Evolutionary conservation across 2,888 invertebrate species (phyloP), one percentile per base, ranked within the genome.

Genomic region (Drosophila emarginata): DNA sequence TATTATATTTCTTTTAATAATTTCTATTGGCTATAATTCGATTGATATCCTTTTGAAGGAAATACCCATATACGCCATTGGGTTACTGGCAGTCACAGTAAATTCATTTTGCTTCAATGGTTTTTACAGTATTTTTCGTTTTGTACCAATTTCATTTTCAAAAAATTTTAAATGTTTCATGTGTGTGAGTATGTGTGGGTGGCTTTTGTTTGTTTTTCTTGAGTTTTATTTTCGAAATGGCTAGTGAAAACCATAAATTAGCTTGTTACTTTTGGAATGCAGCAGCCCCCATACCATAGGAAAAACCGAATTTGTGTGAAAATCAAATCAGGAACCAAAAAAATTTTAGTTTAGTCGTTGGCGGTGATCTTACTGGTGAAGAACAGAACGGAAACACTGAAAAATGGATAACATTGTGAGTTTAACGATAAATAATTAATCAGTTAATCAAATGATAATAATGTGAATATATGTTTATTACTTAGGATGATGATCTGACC

Each of bases 401-500:
- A 67, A 26, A 12, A 89, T 88, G 89, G 87, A 87, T 0, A 51
- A 64, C 32, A 90, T 90, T 82, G 90, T 90, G 72, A 83, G 90
- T 89, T 45, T 2, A 0, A 2, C 36, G 12, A 2, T 0, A 9
- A n/a, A 12, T 7, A 2, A 15, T 6, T 26, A 36, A 7, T 7
- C 0, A n/a, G 4, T 12, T 14, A 40, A 40, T 7, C 7, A 12
- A 26, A 28, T 28, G 3, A 28, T 36, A 21, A 57, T 23, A 36
- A 37, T 23, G n/a, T 32, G 28, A 45, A 21, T 11, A 14, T 50
- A 28, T 28, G 23, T 28, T 28, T 28, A 4, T 45, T 45, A 23
- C 23, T 0, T 53, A 97, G 96, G 96, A 95, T 90, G 96, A 97
- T 92, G 97, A 97, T 93, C 95, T 97, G 91, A 97, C 97, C 73